Base-by-base conservation (phyloP, 1,140 invertebrate genomes). In the Chrysoperla carnea region DNA sequence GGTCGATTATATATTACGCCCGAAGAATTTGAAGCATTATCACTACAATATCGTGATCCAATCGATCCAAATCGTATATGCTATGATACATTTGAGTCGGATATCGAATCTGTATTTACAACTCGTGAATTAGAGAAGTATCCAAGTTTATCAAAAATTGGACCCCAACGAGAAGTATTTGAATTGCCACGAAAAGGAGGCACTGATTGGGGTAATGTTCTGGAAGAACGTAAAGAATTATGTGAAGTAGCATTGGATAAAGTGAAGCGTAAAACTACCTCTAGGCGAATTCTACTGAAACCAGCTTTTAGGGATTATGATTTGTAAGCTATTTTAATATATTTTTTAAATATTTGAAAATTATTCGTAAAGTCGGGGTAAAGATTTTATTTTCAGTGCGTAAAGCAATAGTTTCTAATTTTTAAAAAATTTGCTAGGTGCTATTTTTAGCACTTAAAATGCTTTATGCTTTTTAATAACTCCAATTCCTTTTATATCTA, bases 51-150 rank as follows among this genome's bases (percentile, higher is more conserved):
- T 54, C 50, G 62, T 35, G 76, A 81, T 60, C 74, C 75, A 9
- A 67, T 71, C 37, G 77, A 81, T 54, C 57, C 58, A 0, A 62
- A 68, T 15, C 61, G 71, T 31, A 62, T 81, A 12, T 75, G 69
- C 45, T 81, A 78, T 77, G 66, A 68, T 31, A 73, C 68, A n/a
- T 82, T 81, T 52, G 70, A 73, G 46, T 73, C 80, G 48, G 78
- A 81, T 51, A 70, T 81, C 36, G 73, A 81, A 42, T 50, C 55
- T 74, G 76, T 80, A 5, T 80, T 79, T 46, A 76, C 75, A 0
- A 63, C 71, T 6, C 77, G 77, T 45, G 69, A 76, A 51, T 55
- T 81, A 28, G 76, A 80, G 38, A 78, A 78, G 52, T 62, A 64
- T 47, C 76, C 78, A 7, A 60, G 60, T 9, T 50, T 67, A 13